Conservation (phyloP, 2,797 vertebrate species). For the Xenops minutus region DNA sequence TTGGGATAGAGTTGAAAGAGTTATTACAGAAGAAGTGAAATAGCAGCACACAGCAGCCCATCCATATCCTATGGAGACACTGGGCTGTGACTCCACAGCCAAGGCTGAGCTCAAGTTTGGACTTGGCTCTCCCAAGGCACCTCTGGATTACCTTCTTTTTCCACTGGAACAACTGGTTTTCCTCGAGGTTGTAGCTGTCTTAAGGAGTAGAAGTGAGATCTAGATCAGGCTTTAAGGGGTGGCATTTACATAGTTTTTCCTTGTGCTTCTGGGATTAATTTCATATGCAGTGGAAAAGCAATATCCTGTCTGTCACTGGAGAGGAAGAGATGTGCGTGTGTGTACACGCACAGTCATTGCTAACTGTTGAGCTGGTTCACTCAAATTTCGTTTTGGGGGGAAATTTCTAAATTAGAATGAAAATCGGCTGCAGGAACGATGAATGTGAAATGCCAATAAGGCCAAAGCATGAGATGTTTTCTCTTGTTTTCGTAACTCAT, state of each 20-base stretch:
- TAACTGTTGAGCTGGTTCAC: not conserved
- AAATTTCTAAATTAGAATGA: not conserved
- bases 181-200: not conserved
- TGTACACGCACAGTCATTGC: not conserved
- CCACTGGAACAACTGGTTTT: not conserved
- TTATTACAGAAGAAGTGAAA: not conserved
- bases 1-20: not conserved
- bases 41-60: not conserved
- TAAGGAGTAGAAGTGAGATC: not conserved
- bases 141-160: not conserved
- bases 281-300: slow-evolving; percentile 38
- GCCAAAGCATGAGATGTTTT: slow-evolving; percentile 41
- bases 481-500: slow-evolving; percentile 40
- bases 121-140: not conserved
- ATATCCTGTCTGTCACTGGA: slow-evolving; percentile 42
- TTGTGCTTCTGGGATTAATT: slow-evolving; percentile 36
- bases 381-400: not conserved
- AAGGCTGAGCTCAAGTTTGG: not conserved
- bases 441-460: slow-evolving; percentile 8
- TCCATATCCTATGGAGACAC: not conserved
- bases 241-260: slow-evolving; percentile 20
- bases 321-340: slow-evolving; percentile 34
- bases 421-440: not conserved
- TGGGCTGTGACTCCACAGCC: not conserved
- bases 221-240: not conserved